phyloP scores from a whole-genome alignment of 2,888 invertebrate species.

The Tricholauxania praeusta region DNA sequence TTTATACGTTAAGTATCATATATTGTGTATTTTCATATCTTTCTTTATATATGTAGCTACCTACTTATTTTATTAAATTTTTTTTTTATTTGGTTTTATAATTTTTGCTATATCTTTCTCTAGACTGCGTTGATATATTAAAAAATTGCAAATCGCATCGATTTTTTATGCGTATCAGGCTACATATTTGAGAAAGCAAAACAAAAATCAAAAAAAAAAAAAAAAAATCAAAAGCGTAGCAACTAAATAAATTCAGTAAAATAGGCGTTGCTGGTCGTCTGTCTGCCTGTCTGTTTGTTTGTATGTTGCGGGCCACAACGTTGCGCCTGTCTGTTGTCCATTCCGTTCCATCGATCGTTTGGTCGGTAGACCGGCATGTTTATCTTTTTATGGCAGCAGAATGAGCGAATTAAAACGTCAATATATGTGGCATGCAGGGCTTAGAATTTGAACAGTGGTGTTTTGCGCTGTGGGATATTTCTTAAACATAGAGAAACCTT shows the following conservation, averaged over 20 bases:
- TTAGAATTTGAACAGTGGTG: slow-evolving; percentile 2
- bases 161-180: slow-evolving; percentile 5
- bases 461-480: neutral
- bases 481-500: no score
- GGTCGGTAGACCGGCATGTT: slow-evolving; percentile 20
- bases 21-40: slow-evolving; percentile 5
- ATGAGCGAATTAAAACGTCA: slow-evolving; percentile 24
- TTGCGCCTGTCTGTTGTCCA: slow-evolving; percentile 11
- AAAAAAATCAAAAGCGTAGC: no score
- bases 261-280: slow-evolving; percentile 7
- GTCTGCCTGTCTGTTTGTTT: neutral
- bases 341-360: neutral
- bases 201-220: no score
- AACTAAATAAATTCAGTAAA: neutral
- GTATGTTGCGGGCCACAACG: no score
- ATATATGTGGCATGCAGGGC: slow-evolving; percentile 9
- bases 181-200: no score
- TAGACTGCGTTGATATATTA: slow-evolving; percentile 13
- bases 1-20: neutral
- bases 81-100: slow-evolving; percentile 16
- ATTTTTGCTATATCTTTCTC: slow-evolving; percentile 2
- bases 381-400: slow-evolving; percentile 12
- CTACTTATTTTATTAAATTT: slow-evolving; percentile 6
- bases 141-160: slow-evolving; percentile 17
- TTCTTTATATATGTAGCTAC: slow-evolving; percentile 2